Conservation (phyloP, 2,113 vertebrate genomes). For the Erythrolamprus reginae region DNA sequence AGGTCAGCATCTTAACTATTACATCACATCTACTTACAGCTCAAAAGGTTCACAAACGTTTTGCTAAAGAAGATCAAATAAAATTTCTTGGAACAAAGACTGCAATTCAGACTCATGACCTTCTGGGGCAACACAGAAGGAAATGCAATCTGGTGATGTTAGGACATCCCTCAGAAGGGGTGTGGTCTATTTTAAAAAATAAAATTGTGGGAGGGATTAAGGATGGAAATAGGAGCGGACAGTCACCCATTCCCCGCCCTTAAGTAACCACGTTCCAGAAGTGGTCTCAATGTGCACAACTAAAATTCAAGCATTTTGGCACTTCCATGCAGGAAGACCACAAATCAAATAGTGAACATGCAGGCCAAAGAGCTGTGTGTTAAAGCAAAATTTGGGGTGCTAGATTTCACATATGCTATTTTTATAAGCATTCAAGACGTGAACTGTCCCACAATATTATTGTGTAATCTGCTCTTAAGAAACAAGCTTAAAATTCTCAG, state of each 20-base stretch:
- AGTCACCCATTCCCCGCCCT: neutral
- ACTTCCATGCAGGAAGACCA: neutral
- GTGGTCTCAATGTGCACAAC: neutral
- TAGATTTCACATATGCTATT: neutral
- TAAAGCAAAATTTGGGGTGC: neutral
- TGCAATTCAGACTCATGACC: neutral
- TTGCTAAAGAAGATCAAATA: neutral
- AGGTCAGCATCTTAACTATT: neutral
- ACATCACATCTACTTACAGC: neutral
- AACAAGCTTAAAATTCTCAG: neutral
- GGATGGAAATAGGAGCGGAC: neutral
- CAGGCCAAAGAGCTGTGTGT: neutral
- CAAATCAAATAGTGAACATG: neutral
- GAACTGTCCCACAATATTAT: neutral
- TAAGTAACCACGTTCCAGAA: neutral
- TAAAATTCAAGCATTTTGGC: neutral
- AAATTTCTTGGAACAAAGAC: neutral
- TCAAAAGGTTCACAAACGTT: neutral
- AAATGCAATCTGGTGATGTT: neutral
- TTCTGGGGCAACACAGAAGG: neutral
- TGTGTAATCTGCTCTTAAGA: neutral
- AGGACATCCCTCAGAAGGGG: neutral
- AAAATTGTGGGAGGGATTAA: neutral
- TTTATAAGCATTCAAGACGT: neutral
- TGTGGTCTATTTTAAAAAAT: neutral